Evolutionary conservation across 2,113 vertebrate genomes (phyloP).

Genomic region (Megaceryle maxima): DNA sequence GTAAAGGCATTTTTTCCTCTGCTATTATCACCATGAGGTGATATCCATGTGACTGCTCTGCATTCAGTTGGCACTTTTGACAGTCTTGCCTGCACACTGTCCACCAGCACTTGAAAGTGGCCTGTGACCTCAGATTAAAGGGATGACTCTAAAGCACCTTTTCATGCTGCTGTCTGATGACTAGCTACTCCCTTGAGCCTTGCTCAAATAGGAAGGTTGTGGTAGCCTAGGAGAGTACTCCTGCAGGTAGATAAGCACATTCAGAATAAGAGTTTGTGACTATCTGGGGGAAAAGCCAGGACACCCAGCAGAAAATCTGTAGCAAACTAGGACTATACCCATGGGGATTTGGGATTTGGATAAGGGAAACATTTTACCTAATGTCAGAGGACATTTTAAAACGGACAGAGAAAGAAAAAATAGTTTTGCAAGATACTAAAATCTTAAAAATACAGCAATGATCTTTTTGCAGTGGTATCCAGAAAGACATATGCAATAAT

Average conservation of each 20-base stretch:
- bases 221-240: not conserved
- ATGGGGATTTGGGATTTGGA: not conserved
- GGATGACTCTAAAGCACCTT: not conserved
- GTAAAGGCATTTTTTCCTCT: not conserved
- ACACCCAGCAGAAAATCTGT: not conserved
- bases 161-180: not conserved
- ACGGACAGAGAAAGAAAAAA: not conserved
- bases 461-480: not conserved
- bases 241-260: not conserved
- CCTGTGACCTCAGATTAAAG: not conserved
- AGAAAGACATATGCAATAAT: not conserved
- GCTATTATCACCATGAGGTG: not conserved
- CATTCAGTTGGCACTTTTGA: constrained; percentile 9
- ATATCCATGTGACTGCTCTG: not conserved
- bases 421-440: not conserved
- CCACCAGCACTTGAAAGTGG: constrained; percentile 22
- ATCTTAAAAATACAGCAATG: not conserved
- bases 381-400: not conserved
- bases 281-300: not conserved
- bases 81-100: constrained; percentile 18
- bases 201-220: not conserved
- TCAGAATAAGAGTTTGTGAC: not conserved
- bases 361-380: not conserved
- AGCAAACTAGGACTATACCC: not conserved
- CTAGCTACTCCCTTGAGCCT: not conserved